Percentiles rank a stretch among this genome's conserved stretches.
These are phyloP conservation scores for Pluvianellus socialis DNA, from an alignment of 2,113 vertebrate species.

Conservation along the genomic window DNA sequence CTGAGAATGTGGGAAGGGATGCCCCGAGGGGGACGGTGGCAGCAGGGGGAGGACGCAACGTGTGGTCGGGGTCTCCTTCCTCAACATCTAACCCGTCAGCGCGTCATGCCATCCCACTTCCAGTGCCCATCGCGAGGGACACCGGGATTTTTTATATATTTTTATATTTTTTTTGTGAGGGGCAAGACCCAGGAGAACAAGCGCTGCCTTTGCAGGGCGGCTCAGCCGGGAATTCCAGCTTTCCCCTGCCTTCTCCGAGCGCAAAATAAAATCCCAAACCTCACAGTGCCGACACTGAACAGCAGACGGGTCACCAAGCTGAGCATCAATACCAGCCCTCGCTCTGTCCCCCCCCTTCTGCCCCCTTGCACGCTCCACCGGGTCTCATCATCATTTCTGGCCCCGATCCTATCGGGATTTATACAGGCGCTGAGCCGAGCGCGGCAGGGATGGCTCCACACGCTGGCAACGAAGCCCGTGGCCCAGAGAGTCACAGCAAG, in stretches of 20 bases:
- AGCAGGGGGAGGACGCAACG: not conserved
- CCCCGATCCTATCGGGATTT: not conserved
- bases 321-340: too few species aligned
- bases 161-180: not conserved
- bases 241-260: too few species aligned
- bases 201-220: not conserved
- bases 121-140: not conserved
- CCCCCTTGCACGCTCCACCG: too few species aligned
- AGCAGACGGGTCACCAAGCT: too few species aligned
- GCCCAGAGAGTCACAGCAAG: not conserved
- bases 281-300: too few species aligned
- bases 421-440: fast-evolving
- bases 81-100: not conserved
- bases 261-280: too few species aligned
- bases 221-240: too few species aligned
- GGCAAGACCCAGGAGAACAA: not conserved
- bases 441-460: fast-evolving
- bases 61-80: not conserved
- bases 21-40: not conserved
- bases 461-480: fast-evolving
- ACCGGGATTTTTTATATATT: fast-evolving
- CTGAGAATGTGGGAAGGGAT: not conserved
- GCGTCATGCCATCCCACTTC: not conserved
- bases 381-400: not conserved
- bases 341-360: too few species aligned